Evolutionary conservation across 2,113 vertebrate species (phyloP).

Genomic region (Megaleporinus macrocephalus): DNA sequence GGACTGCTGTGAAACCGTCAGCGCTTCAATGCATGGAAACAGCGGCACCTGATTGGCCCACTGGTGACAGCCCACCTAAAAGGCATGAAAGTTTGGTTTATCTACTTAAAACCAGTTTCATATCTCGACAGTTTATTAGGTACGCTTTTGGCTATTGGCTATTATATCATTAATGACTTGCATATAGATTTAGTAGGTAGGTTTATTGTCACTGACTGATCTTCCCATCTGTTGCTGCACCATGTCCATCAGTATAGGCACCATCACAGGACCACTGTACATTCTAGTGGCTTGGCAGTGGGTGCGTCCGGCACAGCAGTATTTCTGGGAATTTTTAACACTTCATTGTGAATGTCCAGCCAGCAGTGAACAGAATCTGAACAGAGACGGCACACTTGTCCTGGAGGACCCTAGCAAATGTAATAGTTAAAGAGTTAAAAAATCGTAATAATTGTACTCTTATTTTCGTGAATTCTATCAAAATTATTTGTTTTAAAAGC

Average conservation of each 20-base stretch:
- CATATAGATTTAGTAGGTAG: background rate
- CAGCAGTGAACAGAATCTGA: too few species aligned
- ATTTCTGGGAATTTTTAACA: too few species aligned
- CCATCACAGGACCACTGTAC: background rate
- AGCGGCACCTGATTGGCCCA: constrained; percentile 28
- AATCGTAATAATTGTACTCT: too few species aligned
- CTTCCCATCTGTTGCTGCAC: background rate
- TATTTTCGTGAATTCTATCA: too few species aligned
- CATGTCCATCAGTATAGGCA: background rate
- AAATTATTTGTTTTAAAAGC: too few species aligned
- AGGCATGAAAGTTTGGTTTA: background rate
- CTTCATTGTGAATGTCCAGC: too few species aligned
- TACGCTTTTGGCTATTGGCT: background rate
- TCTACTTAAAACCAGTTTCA: background rate
- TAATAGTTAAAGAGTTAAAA: too few species aligned
- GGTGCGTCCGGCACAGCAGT: too few species aligned
- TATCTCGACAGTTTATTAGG: background rate
- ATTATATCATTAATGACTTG: background rate
- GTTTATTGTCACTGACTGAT: background rate
- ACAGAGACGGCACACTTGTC: too few species aligned
- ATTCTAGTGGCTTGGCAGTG: too few species aligned
- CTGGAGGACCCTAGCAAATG: too few species aligned
- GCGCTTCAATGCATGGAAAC: constrained; percentile 28
- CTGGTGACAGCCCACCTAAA: background rate
- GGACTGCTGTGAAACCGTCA: constrained; percentile 39